Conservation (phyloP, 2,888 invertebrate species). For the Tenthredo notha region DNA sequence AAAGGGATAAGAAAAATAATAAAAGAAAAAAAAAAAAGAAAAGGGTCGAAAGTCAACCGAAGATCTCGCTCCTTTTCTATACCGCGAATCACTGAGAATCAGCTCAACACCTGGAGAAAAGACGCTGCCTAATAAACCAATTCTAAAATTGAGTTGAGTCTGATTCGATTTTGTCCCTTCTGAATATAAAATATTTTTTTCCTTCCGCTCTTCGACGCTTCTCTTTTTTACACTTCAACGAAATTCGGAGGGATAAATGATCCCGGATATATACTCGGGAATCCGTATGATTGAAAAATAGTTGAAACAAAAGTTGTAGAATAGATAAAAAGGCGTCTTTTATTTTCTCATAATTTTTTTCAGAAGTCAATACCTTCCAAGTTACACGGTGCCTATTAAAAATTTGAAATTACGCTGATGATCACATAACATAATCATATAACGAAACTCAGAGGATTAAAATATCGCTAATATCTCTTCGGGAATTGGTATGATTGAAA, state of each 20-base stretch:
- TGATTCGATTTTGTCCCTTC: constrained; percentile 58
- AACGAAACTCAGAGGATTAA: neutral
- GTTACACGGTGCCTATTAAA: neutral
- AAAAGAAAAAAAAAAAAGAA: constrained; percentile 48
- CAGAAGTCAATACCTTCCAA: neutral
- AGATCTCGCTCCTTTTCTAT: neutral
- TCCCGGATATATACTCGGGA: neutral
- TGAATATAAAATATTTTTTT: constrained; percentile 68
- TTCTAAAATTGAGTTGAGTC: constrained; percentile 72
- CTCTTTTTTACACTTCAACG: neutral
- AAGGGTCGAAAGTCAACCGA: constrained; percentile 51
- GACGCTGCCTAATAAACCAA: constrained; percentile 62
- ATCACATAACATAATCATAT: neutral
- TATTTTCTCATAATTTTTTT: neutral
- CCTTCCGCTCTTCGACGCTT: neutral
- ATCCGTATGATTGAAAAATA: neutral
- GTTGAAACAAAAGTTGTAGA: constrained; percentile 15
- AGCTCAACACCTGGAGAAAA: constrained; percentile 52
- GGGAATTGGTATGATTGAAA: neutral
- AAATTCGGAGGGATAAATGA: neutral
- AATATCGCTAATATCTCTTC: neutral
- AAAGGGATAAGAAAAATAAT: constrained; percentile 37
- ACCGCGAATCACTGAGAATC: constrained; percentile 51
- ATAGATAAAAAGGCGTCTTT: neutral
- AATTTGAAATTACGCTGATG: neutral